Percentiles rank a stretch among this genome's conserved stretches.
phyloP scores from a whole-genome alignment of 2,888 invertebrate species.

The Xestia xanthographa region DNA sequence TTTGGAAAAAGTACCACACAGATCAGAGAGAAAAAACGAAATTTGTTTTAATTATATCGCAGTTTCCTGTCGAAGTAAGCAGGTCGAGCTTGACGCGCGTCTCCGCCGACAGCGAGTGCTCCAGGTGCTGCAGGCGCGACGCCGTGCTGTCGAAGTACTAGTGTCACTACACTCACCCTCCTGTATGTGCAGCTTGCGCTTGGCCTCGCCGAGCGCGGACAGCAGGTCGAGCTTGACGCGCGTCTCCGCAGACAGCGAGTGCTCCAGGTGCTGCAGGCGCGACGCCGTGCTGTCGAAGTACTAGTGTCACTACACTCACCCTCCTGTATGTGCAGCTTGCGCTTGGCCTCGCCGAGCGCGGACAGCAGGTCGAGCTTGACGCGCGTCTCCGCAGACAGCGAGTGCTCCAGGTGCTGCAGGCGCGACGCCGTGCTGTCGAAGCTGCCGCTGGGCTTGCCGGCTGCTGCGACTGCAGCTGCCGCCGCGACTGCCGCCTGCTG shows the following conservation, averaged over 20 bases:
- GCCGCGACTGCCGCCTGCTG: constrained; percentile 38
- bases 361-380: constrained; percentile 99
- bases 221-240: constrained; percentile 99
- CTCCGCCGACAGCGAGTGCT: constrained; percentile 98
- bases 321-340: constrained; percentile 96
- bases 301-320: constrained; percentile 90
- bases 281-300: constrained; percentile 94
- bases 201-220: constrained; percentile 98
- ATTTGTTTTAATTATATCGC: no score
- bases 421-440: constrained; percentile 96
- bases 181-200: constrained; percentile 96
- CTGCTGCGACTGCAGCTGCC: constrained; percentile 30
- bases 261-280: constrained; percentile 97
- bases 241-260: constrained; percentile 98
- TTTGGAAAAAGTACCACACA: neutral
- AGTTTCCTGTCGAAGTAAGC: constrained; percentile 91
- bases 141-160: constrained; percentile 92
- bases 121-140: constrained; percentile 97
- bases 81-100: constrained; percentile 99
- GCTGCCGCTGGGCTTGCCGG: constrained; percentile 84
- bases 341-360: constrained; percentile 98
- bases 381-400: constrained; percentile 98
- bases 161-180: constrained; percentile 92
- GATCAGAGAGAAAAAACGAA: no score
- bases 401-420: constrained; percentile 97